These are phyloP conservation scores for Tetrax tetrax DNA, from an alignment of 2,113 vertebrate genomes.

Conservation along the genomic window DNA sequence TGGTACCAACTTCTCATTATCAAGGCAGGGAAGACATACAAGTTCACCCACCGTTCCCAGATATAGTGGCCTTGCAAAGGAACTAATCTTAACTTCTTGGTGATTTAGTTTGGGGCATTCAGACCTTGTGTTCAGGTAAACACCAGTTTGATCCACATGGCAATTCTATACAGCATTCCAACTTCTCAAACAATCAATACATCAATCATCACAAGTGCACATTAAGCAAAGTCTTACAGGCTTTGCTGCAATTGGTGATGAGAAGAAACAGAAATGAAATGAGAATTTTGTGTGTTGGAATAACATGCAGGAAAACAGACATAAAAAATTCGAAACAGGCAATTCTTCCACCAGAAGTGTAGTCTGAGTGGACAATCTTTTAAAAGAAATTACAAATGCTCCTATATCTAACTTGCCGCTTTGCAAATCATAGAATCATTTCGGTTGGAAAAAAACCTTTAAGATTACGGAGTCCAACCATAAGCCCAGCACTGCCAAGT, in stretches of 20 bases:
- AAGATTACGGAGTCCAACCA: no score
- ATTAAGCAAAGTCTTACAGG: neutral
- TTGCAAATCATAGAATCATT: neutral
- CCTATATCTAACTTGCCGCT: neutral
- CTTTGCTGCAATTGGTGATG: neutral
- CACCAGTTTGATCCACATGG: fast-evolving
- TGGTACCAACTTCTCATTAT: fast-evolving
- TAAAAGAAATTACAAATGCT: neutral
- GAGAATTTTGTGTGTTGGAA: neutral
- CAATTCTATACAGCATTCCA: neutral
- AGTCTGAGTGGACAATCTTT: neutral
- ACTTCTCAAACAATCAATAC: neutral
- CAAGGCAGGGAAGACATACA: neutral
- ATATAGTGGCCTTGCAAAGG: fast-evolving
- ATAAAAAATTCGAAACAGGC: neutral
- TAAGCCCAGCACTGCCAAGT: no score
- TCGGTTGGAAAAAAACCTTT: neutral
- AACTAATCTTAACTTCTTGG: neutral
- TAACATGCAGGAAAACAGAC: neutral
- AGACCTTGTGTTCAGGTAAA: neutral
- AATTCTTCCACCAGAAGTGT: neutral
- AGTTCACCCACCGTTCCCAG: neutral
- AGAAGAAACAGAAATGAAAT: neutral
- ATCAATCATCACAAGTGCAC: neutral
- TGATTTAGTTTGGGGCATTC: neutral